Percentiles rank a stretch among this genome's conserved stretches.
phyloP scores from a whole-genome alignment of 2,113 vertebrate species.

The Setophaga petechia region DNA sequence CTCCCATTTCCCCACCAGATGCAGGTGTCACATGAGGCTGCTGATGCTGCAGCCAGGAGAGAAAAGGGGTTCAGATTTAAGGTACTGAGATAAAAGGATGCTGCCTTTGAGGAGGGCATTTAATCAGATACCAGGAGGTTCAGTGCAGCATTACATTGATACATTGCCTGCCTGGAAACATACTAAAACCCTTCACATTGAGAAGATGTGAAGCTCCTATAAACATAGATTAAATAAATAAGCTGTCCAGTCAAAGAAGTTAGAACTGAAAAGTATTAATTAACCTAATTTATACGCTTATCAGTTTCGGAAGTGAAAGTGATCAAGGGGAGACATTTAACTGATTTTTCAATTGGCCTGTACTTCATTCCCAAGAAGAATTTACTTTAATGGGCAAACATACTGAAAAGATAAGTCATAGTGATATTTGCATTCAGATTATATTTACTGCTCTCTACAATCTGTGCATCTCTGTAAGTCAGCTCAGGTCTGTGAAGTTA shows the following conservation, averaged over 20 bases:
- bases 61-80: not conserved
- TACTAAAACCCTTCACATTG: not conserved
- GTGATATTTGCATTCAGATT: not conserved
- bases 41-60: not conserved
- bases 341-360: not conserved
- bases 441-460: not conserved
- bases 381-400: not conserved
- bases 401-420: not conserved
- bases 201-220: not conserved
- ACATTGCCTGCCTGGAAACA: not conserved
- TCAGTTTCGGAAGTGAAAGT: not conserved
- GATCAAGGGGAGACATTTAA: not conserved
- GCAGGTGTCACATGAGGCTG: not conserved
- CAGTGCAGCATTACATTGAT: not conserved
- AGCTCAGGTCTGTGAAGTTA: not conserved
- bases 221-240: not conserved
- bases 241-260: not conserved
- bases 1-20: not conserved
- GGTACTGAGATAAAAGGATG: not conserved
- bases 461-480: not conserved
- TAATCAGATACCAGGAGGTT: not conserved
- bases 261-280: not conserved
- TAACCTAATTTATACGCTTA: not conserved
- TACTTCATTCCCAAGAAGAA: not conserved
- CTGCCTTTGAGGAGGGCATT: not conserved